Conservation (phyloP, 2,797 vertebrate species). For the Kryptopterus vitreolus region DNA sequence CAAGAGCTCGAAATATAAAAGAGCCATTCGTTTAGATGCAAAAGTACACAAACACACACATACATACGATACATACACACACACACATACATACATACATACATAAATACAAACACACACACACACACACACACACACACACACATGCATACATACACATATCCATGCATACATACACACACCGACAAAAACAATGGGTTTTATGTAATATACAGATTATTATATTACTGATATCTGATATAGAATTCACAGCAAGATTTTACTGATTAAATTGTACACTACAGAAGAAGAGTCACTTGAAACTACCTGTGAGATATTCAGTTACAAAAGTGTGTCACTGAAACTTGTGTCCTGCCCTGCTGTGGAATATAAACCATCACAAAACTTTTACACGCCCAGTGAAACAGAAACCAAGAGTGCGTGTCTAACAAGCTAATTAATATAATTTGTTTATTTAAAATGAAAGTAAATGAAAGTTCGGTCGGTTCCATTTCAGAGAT, state of each 20-base stretch:
- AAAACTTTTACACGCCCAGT: background rate
- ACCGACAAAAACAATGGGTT: background rate
- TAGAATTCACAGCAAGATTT: background rate
- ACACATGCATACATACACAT: no score
- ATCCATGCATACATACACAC: no score
- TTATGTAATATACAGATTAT: background rate
- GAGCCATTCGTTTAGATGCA: background rate
- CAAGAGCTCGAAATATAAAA: background rate
- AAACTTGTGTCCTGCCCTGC: background rate
- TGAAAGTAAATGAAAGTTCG: no score
- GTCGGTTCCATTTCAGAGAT: background rate
- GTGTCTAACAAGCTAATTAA: conserved; percentile 1
- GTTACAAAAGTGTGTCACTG: background rate
- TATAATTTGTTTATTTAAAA: background rate
- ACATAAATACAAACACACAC: no score
- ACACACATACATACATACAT: no score
- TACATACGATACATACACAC: no score
- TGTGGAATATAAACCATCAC: background rate
- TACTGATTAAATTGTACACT: background rate
- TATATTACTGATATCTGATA: background rate
- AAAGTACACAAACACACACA: no score
- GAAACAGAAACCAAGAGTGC: background rate
- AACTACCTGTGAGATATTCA: background rate
- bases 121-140: no score
- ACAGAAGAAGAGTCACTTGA: background rate